These are phyloP conservation scores for Adineta ricciae DNA, from an alignment of 2,888 invertebrate species.

Conservation along the genomic window DNA sequence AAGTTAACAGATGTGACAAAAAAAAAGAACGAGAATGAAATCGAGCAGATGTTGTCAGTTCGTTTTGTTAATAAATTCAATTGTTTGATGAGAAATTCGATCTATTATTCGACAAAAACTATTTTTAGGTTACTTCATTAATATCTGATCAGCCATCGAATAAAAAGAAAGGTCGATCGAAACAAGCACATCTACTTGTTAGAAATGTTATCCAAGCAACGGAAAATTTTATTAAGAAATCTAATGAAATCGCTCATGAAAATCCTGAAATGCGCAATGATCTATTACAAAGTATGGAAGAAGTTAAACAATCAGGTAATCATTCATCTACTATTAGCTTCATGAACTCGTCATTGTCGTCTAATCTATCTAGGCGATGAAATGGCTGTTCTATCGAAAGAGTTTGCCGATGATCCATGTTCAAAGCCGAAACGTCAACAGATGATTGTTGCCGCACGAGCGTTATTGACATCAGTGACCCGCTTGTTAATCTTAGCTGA, in stretches of 20 bases:
- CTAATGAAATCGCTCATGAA: conserved; percentile 87
- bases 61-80: no score
- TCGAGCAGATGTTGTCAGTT: no score
- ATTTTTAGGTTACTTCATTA: conserved; percentile 11
- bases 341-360: no score
- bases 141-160: conserved; percentile 43
- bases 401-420: conserved; percentile 92
- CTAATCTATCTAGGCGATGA: conserved; percentile 58
- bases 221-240: conserved; percentile 82
- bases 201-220: conserved; percentile 62
- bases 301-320: conserved; percentile 78
- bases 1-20: not conserved
- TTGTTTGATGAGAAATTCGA: no score
- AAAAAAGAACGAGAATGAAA: not conserved
- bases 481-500: conserved; percentile 85
- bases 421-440: conserved; percentile 82
- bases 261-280: conserved; percentile 90
- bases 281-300: conserved; percentile 87
- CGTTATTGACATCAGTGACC: conserved; percentile 82
- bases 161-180: conserved; percentile 90
- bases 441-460: conserved; percentile 87
- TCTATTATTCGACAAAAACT: no score
- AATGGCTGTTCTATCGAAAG: conserved; percentile 77
- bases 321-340: no score
- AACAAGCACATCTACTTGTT: conserved; percentile 85